A percentile compares a stretch with the other conserved stretches of the same genome.
Evolutionary conservation across 1,140 invertebrate species (phyloP).

Genomic region (Zaprionus nigranus): DNA sequence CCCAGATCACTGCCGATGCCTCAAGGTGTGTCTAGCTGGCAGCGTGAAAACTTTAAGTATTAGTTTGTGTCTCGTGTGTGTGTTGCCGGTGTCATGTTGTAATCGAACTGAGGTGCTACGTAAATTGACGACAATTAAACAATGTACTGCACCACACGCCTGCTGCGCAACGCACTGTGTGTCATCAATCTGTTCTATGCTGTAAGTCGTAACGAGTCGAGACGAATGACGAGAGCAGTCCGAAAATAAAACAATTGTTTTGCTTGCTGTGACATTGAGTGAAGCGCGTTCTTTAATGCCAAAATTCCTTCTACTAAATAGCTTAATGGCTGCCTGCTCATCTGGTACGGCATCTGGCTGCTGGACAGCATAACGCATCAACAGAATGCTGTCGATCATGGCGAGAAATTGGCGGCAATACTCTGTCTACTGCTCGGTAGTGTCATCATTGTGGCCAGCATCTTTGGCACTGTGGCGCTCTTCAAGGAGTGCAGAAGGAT

Average conservation of each 20-base stretch:
- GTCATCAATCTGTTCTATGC: slow-evolving; percentile 67
- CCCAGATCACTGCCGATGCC: slow-evolving; percentile 53
- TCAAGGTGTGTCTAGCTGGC: slow-evolving; percentile 58
- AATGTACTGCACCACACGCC: slow-evolving; percentile 69
- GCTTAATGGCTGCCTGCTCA: slow-evolving; percentile 67
- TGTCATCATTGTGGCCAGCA: slow-evolving; percentile 59
- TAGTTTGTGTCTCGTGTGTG: background rate
- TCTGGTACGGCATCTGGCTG: slow-evolving; percentile 78
- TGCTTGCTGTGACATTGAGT: slow-evolving; percentile 51
- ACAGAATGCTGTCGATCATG: slow-evolving; percentile 50
- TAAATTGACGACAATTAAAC: slow-evolving; percentile 5
- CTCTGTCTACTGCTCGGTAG: slow-evolving; percentile 66
- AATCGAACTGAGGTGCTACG: background rate
- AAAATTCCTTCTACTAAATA: slow-evolving; percentile 33
- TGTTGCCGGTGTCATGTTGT: slow-evolving; percentile 24
- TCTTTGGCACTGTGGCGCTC: slow-evolving; percentile 61
- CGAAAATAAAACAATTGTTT: slow-evolving; percentile 32
- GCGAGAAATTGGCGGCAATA: slow-evolving; percentile 61
- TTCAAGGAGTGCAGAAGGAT: slow-evolving; percentile 60
- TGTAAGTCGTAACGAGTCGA: slow-evolving; percentile 47
- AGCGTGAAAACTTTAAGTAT: background rate
- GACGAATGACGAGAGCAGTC: background rate
- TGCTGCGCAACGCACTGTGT: slow-evolving; percentile 58
- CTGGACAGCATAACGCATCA: slow-evolving; percentile 57
- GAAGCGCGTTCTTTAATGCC: slow-evolving; percentile 2